A percentile compares a stretch with the other conserved stretches of the same genome.
Evolutionary conservation across 2,113 vertebrate species (phyloP).

Genomic region (Hassar affinis): DNA sequence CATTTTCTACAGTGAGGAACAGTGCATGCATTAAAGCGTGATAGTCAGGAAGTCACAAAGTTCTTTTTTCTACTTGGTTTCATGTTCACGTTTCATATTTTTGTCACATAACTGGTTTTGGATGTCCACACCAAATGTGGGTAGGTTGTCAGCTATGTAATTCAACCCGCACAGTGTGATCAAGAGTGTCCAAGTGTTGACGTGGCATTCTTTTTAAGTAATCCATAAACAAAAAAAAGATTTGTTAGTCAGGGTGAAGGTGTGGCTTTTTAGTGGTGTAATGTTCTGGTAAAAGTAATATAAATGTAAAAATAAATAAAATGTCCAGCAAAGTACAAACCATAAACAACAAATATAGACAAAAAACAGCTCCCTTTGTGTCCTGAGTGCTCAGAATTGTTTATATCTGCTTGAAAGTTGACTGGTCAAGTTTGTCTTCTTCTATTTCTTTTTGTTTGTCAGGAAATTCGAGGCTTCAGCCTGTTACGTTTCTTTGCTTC

Average conservation of each 20-base stretch:
- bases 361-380: not conserved
- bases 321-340: slow-evolving; percentile 13
- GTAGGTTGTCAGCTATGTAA: slow-evolving; percentile 27
- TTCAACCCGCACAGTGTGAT: slow-evolving; percentile 2
- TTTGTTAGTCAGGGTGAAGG: not conserved
- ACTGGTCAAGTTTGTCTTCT: slow-evolving; percentile 16
- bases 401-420: slow-evolving; percentile 18
- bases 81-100: not conserved
- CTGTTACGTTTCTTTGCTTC: slow-evolving; percentile 10
- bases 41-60: slow-evolving; percentile 11
- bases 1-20: slow-evolving; percentile 26
- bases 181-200: not conserved
- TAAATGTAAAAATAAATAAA: not conserved
- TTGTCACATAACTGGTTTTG: not conserved
- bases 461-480: not conserved
- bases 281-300: not conserved
- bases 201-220: slow-evolving; percentile 14
- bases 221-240: slow-evolving; percentile 22
- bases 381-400: not conserved
- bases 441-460: not conserved
- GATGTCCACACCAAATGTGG: not conserved
- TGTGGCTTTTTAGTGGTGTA: not conserved
- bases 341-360: not conserved
- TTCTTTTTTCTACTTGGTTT: not conserved
- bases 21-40: slow-evolving; percentile 28